A percentile compares a stretch with the other conserved stretches of the same genome.
Conservation (phyloP, 1,140 invertebrate genomes). For the Ostrea denselamellosa region DNA sequence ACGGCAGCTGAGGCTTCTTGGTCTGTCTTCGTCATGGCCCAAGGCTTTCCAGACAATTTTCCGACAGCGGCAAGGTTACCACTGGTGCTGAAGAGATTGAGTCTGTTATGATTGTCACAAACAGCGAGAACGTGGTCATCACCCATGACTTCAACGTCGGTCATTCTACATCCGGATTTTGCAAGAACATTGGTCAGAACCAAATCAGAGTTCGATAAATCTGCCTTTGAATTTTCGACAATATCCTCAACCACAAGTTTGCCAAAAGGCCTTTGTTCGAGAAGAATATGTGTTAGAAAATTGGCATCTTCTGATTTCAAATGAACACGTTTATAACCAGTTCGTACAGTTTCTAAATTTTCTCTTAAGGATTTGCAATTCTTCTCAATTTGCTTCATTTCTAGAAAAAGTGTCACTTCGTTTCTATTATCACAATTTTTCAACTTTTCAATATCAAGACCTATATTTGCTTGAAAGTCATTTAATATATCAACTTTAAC, state of each 20-base stretch:
- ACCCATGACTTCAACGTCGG: not conserved
- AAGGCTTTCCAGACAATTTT: not conserved
- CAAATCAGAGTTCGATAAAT: not conserved
- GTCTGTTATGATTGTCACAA: constrained; percentile 4
- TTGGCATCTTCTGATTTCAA: not conserved
- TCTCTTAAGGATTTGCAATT: not conserved
- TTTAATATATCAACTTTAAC: not conserved
- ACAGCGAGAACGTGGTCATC: constrained; percentile 1
- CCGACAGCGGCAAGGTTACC: not conserved
- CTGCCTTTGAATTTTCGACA: not conserved
- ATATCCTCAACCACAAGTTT: not conserved
- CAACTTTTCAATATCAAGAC: not conserved
- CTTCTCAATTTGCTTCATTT: constrained; percentile 14
- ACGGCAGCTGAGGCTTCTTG: not conserved
- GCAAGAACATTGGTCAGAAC: not conserved
- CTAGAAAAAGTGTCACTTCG: constrained; percentile 13
- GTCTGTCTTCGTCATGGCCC: not conserved
- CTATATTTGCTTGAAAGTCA: not conserved
- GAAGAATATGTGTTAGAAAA: not conserved
- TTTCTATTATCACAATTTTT: not conserved
- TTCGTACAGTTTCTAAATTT: not conserved
- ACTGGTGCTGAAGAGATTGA: not conserved
- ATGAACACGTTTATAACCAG: not conserved
- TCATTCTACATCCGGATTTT: constrained; percentile 4
- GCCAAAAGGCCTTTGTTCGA: not conserved